Evolutionary conservation across 2,888 invertebrate genomes (phyloP).

Genomic region (Limnephilus marmoratus): DNA sequence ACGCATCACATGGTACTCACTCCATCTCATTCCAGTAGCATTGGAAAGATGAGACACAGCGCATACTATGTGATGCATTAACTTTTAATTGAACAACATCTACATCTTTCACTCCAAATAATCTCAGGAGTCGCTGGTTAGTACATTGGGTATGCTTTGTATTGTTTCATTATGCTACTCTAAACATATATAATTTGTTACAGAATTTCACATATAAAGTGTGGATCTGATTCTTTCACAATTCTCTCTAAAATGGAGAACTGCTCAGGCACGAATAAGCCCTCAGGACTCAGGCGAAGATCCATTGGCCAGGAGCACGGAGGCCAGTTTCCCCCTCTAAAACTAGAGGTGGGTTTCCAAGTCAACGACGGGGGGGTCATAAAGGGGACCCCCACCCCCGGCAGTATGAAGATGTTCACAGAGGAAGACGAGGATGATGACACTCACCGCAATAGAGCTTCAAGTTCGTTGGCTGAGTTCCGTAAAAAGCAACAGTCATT

Average conservation of each 20-base stretch:
- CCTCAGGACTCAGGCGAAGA: constrained; percentile 69
- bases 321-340: constrained; percentile 71
- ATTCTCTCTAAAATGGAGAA: constrained; percentile 61
- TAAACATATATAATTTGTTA: neutral
- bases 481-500: constrained; percentile 76
- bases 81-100: no score
- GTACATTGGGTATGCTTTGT: no score
- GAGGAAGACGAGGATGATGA: constrained; percentile 67
- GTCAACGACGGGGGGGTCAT: constrained; percentile 72
- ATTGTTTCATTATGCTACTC: no score
- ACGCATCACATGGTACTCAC: no score
- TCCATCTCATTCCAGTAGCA: no score
- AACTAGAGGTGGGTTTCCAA: constrained; percentile 72
- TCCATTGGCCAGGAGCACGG: constrained; percentile 68
- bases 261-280: constrained; percentile 47
- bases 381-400: constrained; percentile 74
- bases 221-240: neutral
- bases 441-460: constrained; percentile 66
- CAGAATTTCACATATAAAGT: neutral
- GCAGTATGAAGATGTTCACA: constrained; percentile 71
- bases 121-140: no score
- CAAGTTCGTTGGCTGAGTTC: constrained; percentile 72
- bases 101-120: no score
- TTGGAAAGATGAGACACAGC: no score
- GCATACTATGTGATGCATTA: no score